These are phyloP conservation scores for Ormyrus thymus DNA, from an alignment of 2,888 invertebrate species.

Conservation along the genomic window DNA sequence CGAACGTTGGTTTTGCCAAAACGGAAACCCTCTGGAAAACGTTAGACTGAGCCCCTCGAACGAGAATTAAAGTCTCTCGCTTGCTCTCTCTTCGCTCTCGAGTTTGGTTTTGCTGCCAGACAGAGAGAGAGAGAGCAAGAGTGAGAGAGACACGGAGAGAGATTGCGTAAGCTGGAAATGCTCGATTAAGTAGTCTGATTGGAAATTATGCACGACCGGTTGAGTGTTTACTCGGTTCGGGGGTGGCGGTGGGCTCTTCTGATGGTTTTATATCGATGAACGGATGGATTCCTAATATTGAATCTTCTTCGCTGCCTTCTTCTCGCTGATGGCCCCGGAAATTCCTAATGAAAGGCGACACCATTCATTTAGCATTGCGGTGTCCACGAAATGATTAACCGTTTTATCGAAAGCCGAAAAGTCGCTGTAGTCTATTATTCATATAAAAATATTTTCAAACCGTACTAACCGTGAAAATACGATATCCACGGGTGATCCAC, in stretches of 20 bases:
- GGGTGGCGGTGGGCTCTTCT: not conserved
- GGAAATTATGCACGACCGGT: slow-evolving; percentile 56
- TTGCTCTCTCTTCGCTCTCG: not conserved
- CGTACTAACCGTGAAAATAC: too few relatives aligned
- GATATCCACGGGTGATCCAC: not conserved
- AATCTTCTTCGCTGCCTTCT: slow-evolving; percentile 35
- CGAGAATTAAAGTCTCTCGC: slow-evolving; percentile 45
- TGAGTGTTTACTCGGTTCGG: slow-evolving; percentile 49
- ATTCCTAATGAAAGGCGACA: slow-evolving; percentile 27
- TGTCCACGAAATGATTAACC: too few relatives aligned
- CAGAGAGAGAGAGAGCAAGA: slow-evolving; percentile 6
- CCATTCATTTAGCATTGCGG: not conserved
- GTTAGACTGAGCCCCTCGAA: slow-evolving; percentile 41
- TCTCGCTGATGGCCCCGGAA: slow-evolving; percentile 5
- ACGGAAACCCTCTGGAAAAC: slow-evolving; percentile 46
- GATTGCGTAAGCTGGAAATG: slow-evolving; percentile 55
- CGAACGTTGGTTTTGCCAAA: slow-evolving; percentile 42
- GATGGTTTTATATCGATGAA: slow-evolving; percentile 43
- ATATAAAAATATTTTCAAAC: too few relatives aligned
- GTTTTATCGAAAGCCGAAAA: too few relatives aligned
- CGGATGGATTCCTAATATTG: slow-evolving; percentile 44
- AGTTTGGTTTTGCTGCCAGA: not conserved
- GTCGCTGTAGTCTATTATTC: too few relatives aligned
- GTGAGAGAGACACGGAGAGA: not conserved
- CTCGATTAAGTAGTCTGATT: slow-evolving; percentile 58